These are phyloP conservation scores for Hydra vulgaris DNA, from an alignment of 30 jellyfish, hydroid and myxozoan species.

Conservation along the genomic window DNA sequence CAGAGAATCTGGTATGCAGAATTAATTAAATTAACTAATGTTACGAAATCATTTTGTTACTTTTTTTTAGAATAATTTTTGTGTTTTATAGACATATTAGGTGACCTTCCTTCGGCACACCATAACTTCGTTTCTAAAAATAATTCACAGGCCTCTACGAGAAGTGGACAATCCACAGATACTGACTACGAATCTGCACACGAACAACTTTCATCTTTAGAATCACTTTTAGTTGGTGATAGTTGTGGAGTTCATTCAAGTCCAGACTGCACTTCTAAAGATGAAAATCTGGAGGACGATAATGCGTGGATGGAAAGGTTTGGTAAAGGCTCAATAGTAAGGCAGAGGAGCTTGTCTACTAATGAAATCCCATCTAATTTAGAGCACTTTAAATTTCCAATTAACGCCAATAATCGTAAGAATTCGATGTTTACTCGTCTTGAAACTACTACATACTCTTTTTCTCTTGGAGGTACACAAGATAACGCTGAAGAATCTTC, in stretches of 20 bases:
- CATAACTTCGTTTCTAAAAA: neutral
- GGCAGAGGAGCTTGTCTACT: constrained; percentile 1
- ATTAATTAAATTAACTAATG: no score
- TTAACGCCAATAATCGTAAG: neutral
- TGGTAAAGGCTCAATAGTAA: neutral
- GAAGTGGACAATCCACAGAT: neutral
- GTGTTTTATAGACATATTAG: constrained; percentile 9
- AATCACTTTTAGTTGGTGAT: constrained; percentile 9
- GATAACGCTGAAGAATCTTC: neutral
- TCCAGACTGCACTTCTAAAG: constrained; percentile 13
- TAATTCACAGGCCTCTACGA: neutral
- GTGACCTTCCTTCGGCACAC: constrained; percentile 12
- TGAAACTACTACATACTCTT: constrained; percentile 27
- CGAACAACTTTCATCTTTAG: constrained; percentile 7
- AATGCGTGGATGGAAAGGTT: constrained; percentile 27
- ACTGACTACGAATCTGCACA: constrained; percentile 30
- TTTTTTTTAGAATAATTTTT: neutral
- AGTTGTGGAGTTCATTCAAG: neutral
- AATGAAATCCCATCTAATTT: neutral
- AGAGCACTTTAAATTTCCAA: neutral
- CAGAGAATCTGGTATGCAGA: neutral
- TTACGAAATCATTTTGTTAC: no score
- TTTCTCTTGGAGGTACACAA: constrained; percentile 20
- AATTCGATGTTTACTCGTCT: constrained; percentile 12
- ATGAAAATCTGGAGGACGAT: constrained; percentile 7